phyloP scores from a whole-genome alignment of 2,797 vertebrate species.

The Tachyglossus aculeatus region DNA sequence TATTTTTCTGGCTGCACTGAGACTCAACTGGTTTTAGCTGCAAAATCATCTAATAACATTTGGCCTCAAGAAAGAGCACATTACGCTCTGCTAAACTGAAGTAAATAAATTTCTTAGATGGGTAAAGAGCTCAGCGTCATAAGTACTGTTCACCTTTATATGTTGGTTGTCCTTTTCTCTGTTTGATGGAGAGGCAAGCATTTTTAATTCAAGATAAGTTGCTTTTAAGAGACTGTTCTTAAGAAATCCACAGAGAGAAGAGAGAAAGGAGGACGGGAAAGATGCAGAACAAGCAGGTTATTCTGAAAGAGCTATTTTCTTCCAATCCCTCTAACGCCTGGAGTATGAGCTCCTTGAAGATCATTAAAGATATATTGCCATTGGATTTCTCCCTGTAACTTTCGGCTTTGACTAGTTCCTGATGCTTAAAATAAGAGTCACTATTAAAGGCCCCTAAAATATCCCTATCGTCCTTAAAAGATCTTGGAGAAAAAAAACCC shows the following conservation, averaged over 20 bases:
- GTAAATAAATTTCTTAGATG: not conserved
- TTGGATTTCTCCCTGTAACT: conserved; percentile 32
- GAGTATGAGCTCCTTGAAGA: conserved; percentile 16
- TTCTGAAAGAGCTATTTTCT: conserved; percentile 32
- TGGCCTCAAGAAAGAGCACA: conserved; percentile 9
- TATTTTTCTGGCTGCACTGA: conserved; percentile 25
- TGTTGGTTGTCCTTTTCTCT: not conserved
- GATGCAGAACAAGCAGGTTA: not conserved
- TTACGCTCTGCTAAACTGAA: not conserved
- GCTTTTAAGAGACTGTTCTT: not conserved
- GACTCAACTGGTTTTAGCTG: conserved; percentile 13
- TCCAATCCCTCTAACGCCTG: conserved; percentile 36
- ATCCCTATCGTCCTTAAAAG: not conserved
- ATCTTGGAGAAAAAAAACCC: not conserved
- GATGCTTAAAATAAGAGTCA: too few relatives aligned
- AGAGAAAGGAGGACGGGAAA: not conserved
- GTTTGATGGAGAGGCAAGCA: not conserved
- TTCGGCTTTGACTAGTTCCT: conserved; percentile 23
- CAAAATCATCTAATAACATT: conserved; percentile 17
- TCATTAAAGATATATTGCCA: conserved; percentile 4
- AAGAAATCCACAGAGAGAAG: not conserved
- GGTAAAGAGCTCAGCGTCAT: not conserved
- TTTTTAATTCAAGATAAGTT: conserved; percentile 22
- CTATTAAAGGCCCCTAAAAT: conserved; percentile 50
- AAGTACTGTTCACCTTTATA: not conserved